Conservation (phyloP, 1,140 invertebrate genomes). For the Antheraea mylitta region DNA sequence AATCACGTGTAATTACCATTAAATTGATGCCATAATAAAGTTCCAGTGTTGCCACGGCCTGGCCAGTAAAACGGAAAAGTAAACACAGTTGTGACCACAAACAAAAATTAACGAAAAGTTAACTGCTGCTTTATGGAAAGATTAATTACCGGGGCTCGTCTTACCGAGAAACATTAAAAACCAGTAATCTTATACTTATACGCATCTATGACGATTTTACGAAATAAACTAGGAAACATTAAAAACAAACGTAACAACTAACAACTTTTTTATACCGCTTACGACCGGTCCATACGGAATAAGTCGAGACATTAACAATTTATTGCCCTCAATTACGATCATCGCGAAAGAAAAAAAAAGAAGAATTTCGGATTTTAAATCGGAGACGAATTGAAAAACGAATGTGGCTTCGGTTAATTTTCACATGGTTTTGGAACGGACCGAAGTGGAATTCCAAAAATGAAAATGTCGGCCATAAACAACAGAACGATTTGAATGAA, state of each 20-base stretch:
- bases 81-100: slow-evolving; percentile 39
- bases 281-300: slow-evolving; percentile 39
- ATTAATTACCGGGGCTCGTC: slow-evolving; percentile 54
- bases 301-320: slow-evolving; percentile 58
- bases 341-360: slow-evolving; percentile 57
- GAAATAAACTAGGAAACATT: slow-evolving; percentile 45
- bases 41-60: slow-evolving; percentile 27
- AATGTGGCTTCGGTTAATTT: slow-evolving; percentile 54
- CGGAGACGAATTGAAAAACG: slow-evolving; percentile 57
- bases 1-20: slow-evolving; percentile 50
- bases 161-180: slow-evolving; percentile 57
- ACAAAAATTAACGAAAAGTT: slow-evolving; percentile 41
- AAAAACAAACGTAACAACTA: slow-evolving; percentile 39
- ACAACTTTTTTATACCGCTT: slow-evolving; percentile 29
- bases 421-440: slow-evolving; percentile 53
- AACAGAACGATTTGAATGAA: slow-evolving; percentile 75
- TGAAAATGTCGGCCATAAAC: slow-evolving; percentile 77
- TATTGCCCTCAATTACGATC: slow-evolving; percentile 71
- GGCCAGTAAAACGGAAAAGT: slow-evolving; percentile 34
- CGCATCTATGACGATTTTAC: slow-evolving; percentile 40
- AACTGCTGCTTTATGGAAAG: slow-evolving; percentile 48
- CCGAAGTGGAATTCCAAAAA: slow-evolving; percentile 63
- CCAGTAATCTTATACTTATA: slow-evolving; percentile 47
- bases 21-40: slow-evolving; percentile 49
- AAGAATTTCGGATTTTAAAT: slow-evolving; percentile 61